Base-by-base conservation (phyloP, 2,113 vertebrate genomes). In the Malurus elegans region DNA sequence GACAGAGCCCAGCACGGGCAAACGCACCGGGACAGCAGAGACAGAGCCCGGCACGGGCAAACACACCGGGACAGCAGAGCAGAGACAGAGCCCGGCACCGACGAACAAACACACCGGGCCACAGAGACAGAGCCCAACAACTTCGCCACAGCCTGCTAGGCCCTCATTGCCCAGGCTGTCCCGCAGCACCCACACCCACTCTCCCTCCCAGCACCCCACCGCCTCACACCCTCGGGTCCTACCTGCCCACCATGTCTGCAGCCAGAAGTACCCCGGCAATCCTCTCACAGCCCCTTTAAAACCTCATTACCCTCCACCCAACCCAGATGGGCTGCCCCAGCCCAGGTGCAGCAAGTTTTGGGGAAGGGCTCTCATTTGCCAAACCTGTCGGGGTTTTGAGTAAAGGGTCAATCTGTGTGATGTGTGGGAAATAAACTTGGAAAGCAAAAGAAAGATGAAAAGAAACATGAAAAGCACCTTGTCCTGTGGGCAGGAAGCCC, bases 161-260 rank as follows among this genome's bases (percentile, higher is more conserved):
- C 16, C 2, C 21, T 18, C 25, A 1, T 2, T 1, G 8, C 24
- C 14, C 29, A 2, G 45, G 23, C 57, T 1, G 24, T 8, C 2
- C 6, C 14, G 4, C 51, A 31, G 12, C 24, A 2, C 25, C 7
- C 31, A 2, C 8, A 3, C 25, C 2, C 18, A 2, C 31, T 19
- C 9, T 17, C 10, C 16, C 20, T 4, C 44, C 51, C 42, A 34
- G 20, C 7, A 0, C 32, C 2, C 4, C 3, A 2, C 13, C 3
- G 0, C 31, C 36, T 21, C 3, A 0, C 20, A 8, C 0, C 0
- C 3, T 19, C 4, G 0, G 0, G 2, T 25, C 74, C 19, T 67
- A 64, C 61, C 82, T 71, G 38, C 29, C 38, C 34, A 0, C 25
- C 42, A 2, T 0, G 0, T 5, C 90, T 1, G 4, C 67, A 40